Percentiles rank a stretch among this genome's conserved stretches.
These are phyloP conservation scores for Sepioteuthis lessoniana DNA, from an alignment of 2,888 invertebrate species.

Conservation along the genomic window DNA sequence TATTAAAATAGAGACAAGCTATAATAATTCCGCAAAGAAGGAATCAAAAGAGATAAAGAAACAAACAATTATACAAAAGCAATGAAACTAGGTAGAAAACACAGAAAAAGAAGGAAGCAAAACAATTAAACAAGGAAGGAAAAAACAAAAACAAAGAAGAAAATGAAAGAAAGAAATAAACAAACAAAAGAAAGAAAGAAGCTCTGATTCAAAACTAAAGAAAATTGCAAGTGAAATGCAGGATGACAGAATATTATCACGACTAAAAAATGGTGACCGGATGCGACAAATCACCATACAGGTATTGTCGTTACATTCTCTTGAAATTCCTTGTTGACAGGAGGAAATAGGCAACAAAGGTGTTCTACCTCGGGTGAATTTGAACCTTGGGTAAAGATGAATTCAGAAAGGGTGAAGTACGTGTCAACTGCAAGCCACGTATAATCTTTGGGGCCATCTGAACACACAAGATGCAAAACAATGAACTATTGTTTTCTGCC, in stretches of 20 bases:
- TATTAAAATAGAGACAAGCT: not conserved
- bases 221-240: not conserved
- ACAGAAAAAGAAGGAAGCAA: not conserved
- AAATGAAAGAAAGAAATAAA: not conserved
- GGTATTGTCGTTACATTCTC: not conserved
- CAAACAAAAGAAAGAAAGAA: no score
- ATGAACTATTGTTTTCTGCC: not conserved
- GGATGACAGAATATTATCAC: not conserved
- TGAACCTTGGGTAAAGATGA: not conserved
- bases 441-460: not conserved
- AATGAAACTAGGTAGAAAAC: not conserved
- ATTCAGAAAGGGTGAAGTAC: not conserved
- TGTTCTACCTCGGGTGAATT: not conserved
- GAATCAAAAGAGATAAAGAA: not conserved
- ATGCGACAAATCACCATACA: not conserved
- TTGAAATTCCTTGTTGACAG: not conserved
- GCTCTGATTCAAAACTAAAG: no score
- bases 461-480: not conserved
- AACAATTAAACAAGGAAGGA: not conserved
- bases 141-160: not conserved
- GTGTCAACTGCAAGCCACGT: not conserved
- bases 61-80: not conserved
- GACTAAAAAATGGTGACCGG: not conserved
- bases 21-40: not conserved
- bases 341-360: not conserved